Conservation (phyloP, 2,113 vertebrate species). For the Lucifuga dentata region DNA sequence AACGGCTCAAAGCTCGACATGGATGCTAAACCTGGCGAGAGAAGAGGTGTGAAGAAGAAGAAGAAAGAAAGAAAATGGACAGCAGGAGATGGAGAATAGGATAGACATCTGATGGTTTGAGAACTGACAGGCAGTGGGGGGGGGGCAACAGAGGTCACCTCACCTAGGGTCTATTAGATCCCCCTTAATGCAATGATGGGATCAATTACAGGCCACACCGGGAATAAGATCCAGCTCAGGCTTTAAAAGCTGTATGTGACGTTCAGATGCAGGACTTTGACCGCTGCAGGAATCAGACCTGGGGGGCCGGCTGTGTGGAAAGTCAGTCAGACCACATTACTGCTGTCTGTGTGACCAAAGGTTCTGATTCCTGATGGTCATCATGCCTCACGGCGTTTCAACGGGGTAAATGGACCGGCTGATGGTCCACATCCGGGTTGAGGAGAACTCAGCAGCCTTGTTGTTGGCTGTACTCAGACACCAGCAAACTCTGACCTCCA, state of each 20-base stretch:
- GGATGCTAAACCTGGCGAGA: slow-evolving; percentile 47
- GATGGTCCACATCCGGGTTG: slow-evolving; percentile 74
- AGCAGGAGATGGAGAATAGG: slow-evolving; percentile 54
- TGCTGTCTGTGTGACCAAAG: slow-evolving; percentile 62
- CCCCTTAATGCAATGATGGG: slow-evolving; percentile 68
- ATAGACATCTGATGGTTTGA: slow-evolving; percentile 64
- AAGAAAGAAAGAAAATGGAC: slow-evolving; percentile 38
- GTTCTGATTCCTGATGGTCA: slow-evolving; percentile 41
- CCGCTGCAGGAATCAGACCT: slow-evolving; percentile 58
- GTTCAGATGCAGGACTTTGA: slow-evolving; percentile 71
- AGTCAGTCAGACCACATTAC: slow-evolving; percentile 74
- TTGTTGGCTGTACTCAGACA: slow-evolving; percentile 1
- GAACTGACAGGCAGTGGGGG: slow-evolving; percentile 68
- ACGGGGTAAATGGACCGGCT: slow-evolving; percentile 66
- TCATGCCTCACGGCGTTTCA: slow-evolving; percentile 69
- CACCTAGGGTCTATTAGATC: slow-evolving; percentile 67
- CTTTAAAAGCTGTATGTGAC: slow-evolving; percentile 67
- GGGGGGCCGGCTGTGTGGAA: slow-evolving; percentile 55
- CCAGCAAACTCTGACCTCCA: slow-evolving; percentile 4
- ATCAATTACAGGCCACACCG: slow-evolving; percentile 72
- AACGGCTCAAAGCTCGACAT: slow-evolving; percentile 42
- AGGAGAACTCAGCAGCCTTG: slow-evolving; percentile 16
- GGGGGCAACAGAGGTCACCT: slow-evolving; percentile 62
- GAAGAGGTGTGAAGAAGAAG: slow-evolving; percentile 31
- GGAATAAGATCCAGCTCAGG: slow-evolving; percentile 59